Evolutionary conservation across 2,888 invertebrate species (phyloP), one percentile per base, ranked within the genome.

Genomic region (Papilio demoleus): DNA sequence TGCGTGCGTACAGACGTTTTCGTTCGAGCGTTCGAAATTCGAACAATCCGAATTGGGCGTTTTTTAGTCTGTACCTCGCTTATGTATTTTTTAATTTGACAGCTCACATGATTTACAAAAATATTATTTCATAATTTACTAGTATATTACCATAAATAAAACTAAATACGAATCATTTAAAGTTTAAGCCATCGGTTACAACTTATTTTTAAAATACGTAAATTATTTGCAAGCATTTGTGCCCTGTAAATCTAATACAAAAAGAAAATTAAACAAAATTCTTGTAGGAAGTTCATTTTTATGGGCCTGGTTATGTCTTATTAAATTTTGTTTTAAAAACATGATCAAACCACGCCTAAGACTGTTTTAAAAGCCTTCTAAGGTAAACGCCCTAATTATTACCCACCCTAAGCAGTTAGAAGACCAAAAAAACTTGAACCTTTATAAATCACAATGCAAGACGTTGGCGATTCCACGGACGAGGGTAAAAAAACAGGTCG

Each of bases 1-100:
- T 91, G 90, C 88, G 78, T 79, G 71, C 70, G 77, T 72, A 80
- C 81, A 81, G 81, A 79, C 67, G 59, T 71, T 70, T 67, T 42
- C 64, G 71, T 68, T 75, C 73, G 75, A 75, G 78, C 78, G 77
- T 83, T 83, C 68, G 71, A 72, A 74, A 70, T 72, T 72, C 74
- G 70, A 75, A 70, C 53, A 27, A 72, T 67, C 59, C 47, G 45
- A 60, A 50, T 67, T 60, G 40, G 67, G 50, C 60, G 67, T 67
- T 38, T 61, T 50, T 24, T 17, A 24, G 14, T 58, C 45, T 59
- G 36, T 40, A 17, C n/a, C 45, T 22, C 47, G 47, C 38, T 24
- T 50, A 59, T 47, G 47, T 50, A 14, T 27, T 27, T 53, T 53
- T 53, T 50, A 5, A 8, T 47, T 50, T 24, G 24, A 24, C 53